phyloP scores from a whole-genome alignment of 2,113 vertebrate genomes.

The Micronisus gabar region DNA sequence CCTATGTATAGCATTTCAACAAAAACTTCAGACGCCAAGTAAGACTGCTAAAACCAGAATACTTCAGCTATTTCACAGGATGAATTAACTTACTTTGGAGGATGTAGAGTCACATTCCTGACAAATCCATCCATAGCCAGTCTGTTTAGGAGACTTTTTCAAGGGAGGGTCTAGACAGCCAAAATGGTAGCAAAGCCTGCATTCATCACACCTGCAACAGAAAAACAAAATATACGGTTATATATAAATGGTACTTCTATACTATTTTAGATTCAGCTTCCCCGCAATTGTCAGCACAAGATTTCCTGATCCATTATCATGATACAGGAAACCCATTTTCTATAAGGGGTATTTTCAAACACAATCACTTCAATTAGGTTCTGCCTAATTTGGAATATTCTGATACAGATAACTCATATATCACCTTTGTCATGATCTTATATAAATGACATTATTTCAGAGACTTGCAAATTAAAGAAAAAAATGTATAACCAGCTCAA shows the following conservation, averaged over 20 bases:
- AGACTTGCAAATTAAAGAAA: background rate
- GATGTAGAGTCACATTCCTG: constrained; percentile 97
- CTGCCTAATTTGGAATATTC: background rate
- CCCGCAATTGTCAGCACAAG: background rate
- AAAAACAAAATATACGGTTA: background rate
- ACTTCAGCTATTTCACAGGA: background rate
- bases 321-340: constrained; percentile 19
- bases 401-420: background rate
- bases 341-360: background rate
- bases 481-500: background rate
- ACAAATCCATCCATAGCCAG: constrained; percentile 98
- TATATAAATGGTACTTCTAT: constrained; percentile 18
- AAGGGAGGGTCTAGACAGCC: constrained; percentile 97
- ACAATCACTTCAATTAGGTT: background rate
- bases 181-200: constrained; percentile 95
- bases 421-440: background rate
- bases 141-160: constrained; percentile 98
- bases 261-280: background rate
- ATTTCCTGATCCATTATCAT: background rate
- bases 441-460: background rate
- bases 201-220: constrained; percentile 91
- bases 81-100: constrained; percentile 86
- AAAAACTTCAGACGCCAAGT: background rate
- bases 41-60: background rate
- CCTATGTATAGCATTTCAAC: background rate